Evolutionary conservation across 1,140 invertebrate genomes (phyloP), one percentile per base, ranked within the genome.

Genomic region (Battus philenor): DNA sequence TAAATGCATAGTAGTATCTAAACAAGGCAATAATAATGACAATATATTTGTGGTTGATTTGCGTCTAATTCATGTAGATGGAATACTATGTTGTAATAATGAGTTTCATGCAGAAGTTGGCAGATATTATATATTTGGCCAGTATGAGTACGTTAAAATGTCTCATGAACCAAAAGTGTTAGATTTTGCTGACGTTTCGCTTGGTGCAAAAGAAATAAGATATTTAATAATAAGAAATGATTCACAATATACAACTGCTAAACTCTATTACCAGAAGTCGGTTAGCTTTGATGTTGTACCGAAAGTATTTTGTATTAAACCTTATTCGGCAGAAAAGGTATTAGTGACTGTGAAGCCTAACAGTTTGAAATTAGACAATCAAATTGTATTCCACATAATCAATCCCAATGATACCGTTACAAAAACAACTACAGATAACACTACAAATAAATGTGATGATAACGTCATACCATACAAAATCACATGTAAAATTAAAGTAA

Each of bases 41-140:
- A 78, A 75, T 8, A 60, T 59, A 68, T 74, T 84, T 69, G 66
- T 82, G 7, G 70, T 77, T 44, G 78, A 80, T 38, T 53, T 84
- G 13, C 58, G 70, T 10, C 49, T 84, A 32, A 81, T 85, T 47
- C 66, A 68, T 53, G 58, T 73, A n/a, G 62, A 75, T 34, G 76
- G 68, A 11, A 56, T 39, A 32, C 48, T 56, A 1, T 84, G 78
- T 47, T 84, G 80, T 47, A 61, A 70, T 36, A 51, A 72, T 48
- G 80, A 82, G 59, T 46, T 53, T 10, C 78, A 84, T 39, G 63
- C 72, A 18, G 80, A 82, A 76, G 59, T 81, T 32, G 76, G 74
- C 0, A 59, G 80, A 47, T 82, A 69, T 44, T 85, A 82, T 27
- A 73, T 85, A 20, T 69, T 68, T 50, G 81, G 78, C 0, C 61